phyloP scores from a whole-genome alignment of 2,797 vertebrate species.

The Cichlasoma orientale region DNA sequence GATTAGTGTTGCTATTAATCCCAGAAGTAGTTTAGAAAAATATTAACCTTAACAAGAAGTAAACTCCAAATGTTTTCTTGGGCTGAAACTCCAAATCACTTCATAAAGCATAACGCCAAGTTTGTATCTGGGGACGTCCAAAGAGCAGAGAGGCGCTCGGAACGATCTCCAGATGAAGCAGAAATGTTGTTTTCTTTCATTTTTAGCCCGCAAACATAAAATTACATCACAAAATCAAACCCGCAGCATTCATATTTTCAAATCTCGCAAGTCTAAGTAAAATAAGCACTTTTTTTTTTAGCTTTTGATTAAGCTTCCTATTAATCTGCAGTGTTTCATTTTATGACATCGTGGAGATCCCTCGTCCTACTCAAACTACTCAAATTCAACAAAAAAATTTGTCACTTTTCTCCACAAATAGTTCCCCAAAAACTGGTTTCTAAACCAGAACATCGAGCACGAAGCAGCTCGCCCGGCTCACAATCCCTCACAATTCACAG shows the following conservation, averaged over 20 bases:
- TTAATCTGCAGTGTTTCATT: background rate
- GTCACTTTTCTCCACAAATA: background rate
- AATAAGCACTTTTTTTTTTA: background rate
- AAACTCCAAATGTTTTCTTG: slow-evolving; percentile 31
- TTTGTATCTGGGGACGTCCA: slow-evolving; percentile 5
- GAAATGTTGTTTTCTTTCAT: slow-evolving; percentile 19
- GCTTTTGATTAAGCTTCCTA: background rate
- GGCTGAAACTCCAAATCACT: slow-evolving; percentile 1
- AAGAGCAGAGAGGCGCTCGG: slow-evolving; percentile 1
- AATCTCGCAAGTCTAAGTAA: background rate
- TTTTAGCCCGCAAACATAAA: slow-evolving; percentile 5
- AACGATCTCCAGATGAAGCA: slow-evolving; percentile 1
- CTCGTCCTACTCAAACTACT: too few species aligned
- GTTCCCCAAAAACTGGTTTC: background rate
- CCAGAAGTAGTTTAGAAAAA: slow-evolving; percentile 34
- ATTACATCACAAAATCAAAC: background rate
- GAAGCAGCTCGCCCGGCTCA: background rate
- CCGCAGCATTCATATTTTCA: background rate
- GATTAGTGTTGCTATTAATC: slow-evolving; percentile 23
- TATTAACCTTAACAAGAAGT: slow-evolving; percentile 21
- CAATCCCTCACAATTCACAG: background rate
- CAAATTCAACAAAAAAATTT: background rate
- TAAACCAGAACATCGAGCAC: background rate
- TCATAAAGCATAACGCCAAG: slow-evolving; percentile 14
- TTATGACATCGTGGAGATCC: background rate